These are phyloP conservation scores for Spialia ferax DNA, from an alignment of 2,888 invertebrate genomes.

Conservation along the genomic window DNA sequence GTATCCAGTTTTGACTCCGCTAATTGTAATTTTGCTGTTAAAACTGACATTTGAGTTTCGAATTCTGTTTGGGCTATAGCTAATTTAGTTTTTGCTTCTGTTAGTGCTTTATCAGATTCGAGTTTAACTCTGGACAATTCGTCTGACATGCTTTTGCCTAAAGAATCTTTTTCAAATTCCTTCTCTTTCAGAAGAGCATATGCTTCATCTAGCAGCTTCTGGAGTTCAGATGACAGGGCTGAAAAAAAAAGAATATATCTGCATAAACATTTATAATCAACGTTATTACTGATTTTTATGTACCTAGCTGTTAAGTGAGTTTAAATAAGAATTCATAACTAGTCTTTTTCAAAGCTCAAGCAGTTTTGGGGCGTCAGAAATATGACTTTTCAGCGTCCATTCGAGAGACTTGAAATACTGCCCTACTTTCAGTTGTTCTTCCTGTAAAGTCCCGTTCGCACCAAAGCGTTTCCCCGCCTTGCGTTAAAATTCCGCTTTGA, in stretches of 20 bases:
- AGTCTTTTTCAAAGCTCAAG: too few relatives aligned
- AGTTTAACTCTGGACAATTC: conserved; percentile 73
- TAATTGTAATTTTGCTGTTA: conserved; percentile 83
- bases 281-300: too few relatives aligned
- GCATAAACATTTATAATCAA: too few relatives aligned
- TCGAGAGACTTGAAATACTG: too few relatives aligned
- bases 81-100: conserved; percentile 87
- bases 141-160: conserved; percentile 82
- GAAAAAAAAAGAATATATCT: conserved; percentile 45
- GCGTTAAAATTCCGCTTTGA: too few relatives aligned
- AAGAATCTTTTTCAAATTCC: conserved; percentile 80
- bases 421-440: too few relatives aligned
- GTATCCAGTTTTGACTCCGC: conserved; percentile 80
- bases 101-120: conserved; percentile 83
- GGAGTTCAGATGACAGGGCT: conserved; percentile 82
- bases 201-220: conserved; percentile 82
- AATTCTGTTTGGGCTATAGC: conserved; percentile 88
- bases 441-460: too few relatives aligned
- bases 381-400: too few relatives aligned
- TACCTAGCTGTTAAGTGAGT: too few relatives aligned
- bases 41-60: conserved; percentile 85
- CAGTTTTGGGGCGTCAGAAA: too few relatives aligned
- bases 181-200: conserved; percentile 83
- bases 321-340: too few relatives aligned
- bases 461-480: too few relatives aligned